Evolutionary conservation across 2,797 vertebrate species (phyloP).

Genomic region (Erithacus rubecula): DNA sequence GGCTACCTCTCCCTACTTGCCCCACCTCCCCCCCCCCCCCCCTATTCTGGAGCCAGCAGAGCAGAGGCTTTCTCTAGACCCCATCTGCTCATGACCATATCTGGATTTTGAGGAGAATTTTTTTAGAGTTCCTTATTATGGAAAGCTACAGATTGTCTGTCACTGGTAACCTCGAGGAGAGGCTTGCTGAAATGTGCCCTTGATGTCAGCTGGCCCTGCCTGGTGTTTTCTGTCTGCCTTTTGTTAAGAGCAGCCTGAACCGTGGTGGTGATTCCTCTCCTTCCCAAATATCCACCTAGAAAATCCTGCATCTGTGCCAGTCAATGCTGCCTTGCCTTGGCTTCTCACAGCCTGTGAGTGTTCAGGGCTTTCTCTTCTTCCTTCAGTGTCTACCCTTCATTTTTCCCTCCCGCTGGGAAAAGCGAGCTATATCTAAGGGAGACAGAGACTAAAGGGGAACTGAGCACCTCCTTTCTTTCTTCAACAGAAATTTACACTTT

Average conservation of each 20-base stretch:
- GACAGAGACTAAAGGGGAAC: not conserved
- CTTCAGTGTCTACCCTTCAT: not conserved
- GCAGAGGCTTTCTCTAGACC: rapidly evolving
- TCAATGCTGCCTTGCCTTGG: not conserved
- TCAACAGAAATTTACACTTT: conserved; percentile 40
- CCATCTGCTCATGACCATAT: rapidly evolving
- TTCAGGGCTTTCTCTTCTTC: not conserved
- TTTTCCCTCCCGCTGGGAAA: not conserved
- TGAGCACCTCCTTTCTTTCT: conserved; percentile 3
- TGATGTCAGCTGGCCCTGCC: not conserved
- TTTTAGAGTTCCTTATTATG: not conserved
- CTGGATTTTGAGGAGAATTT: conserved; percentile 11
- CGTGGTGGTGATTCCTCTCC: not conserved
- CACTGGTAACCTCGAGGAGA: not conserved
- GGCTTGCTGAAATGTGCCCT: not conserved
- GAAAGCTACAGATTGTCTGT: not conserved
- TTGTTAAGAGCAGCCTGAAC: not conserved
- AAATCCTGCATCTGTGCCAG: not conserved
- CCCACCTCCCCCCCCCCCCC: rapidly evolving
- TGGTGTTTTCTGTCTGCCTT: not conserved
- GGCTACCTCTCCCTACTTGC: not conserved
- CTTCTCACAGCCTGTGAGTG: not conserved
- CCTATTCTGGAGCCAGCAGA: not conserved
- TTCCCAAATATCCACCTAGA: not conserved
- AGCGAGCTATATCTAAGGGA: not conserved